Base-by-base conservation (phyloP, 2,888 invertebrate genomes). In the Drepanosiphum platanoidis region DNA sequence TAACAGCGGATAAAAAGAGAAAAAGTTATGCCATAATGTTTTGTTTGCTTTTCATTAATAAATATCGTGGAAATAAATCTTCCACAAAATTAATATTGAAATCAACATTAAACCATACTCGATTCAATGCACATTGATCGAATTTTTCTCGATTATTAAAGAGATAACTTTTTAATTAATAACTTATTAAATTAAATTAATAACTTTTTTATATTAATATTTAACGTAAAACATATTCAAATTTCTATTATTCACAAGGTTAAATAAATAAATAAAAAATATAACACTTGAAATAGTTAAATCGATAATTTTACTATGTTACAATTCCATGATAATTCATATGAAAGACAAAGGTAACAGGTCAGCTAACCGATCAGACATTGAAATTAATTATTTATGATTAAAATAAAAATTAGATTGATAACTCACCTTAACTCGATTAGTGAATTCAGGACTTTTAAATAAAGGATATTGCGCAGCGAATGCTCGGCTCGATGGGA, bases 401-500 rank as follows among this genome's bases (percentile, higher is more conserved):
- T n/a, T 70, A 42, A n/a, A 80, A 81, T 52, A 58, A 68, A 27
- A 75, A 15, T 68, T 42, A 46, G 15, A 52, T n/a, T 52, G 18
- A 64, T 66, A 11, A n/a, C 87, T 78, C 88, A 91, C 92, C 90
- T 94, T 94, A 15, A 95, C 92, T 88, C 94, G 91, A 80, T 92
- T 92, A 42, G 92, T 92, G 88, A 96, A 94, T 86, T 91, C 91
- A 1, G 91, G 89, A 86, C 93, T 93, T 86, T 91, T 92, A 87
- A 94, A 93, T 27, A 94, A 90, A 22, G 94, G 94, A 91, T 94
- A 95, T 86, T 94, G 93, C 9, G 90, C 90, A 0, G 93, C 94
- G 91, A 97, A 94, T 34, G 95, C 94, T 88, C 94, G 93, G 80
- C 93, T 93, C 8, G 96, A 96, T 0, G 97, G 96, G 90, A 95